These are phyloP conservation scores for Coilia nasus DNA, from an alignment of 2,797 vertebrate species.

Conservation along the genomic window DNA sequence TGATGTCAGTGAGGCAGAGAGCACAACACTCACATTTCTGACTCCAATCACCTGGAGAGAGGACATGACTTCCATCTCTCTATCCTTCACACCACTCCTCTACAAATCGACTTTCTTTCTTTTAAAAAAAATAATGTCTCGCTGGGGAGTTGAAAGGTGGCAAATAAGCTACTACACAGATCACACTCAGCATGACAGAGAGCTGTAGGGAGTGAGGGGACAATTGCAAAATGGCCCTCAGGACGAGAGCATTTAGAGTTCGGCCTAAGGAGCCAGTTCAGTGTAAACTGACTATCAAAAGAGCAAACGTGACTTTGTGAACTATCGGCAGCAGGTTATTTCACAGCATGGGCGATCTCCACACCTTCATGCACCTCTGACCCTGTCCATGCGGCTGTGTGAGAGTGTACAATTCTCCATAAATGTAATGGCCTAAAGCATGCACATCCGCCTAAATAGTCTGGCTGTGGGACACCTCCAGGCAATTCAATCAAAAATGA, in stretches of 20 bases:
- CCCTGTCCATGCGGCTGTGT: neutral
- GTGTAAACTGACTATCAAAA: neutral
- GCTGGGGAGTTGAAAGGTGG: neutral
- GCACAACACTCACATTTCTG: conserved; percentile 46
- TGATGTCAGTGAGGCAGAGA: conserved; percentile 50
- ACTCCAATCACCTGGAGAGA: conserved; percentile 26
- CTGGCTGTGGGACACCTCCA: too few species aligned
- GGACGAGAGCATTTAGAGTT: neutral
- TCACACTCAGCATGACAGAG: neutral
- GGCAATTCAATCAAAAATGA: too few species aligned
- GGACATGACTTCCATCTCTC: neutral
- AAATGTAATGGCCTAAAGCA: too few species aligned
- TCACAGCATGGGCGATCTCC: neutral
- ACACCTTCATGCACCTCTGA: neutral
- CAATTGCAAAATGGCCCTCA: conserved; percentile 9
- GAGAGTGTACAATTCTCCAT: too few species aligned
- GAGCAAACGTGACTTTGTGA: neutral
- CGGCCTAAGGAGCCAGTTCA: neutral
- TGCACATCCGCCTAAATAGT: too few species aligned
- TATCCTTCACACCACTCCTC: neutral
- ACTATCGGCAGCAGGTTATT: neutral
- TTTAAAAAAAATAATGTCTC: too few species aligned
- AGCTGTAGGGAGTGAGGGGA: neutral
- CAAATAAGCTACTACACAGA: neutral
- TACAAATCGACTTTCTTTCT: neutral